Percentiles rank a stretch among this genome's conserved stretches.
phyloP scores from a whole-genome alignment of 2,797 vertebrate species.

The Fistularia tabacaria region DNA sequence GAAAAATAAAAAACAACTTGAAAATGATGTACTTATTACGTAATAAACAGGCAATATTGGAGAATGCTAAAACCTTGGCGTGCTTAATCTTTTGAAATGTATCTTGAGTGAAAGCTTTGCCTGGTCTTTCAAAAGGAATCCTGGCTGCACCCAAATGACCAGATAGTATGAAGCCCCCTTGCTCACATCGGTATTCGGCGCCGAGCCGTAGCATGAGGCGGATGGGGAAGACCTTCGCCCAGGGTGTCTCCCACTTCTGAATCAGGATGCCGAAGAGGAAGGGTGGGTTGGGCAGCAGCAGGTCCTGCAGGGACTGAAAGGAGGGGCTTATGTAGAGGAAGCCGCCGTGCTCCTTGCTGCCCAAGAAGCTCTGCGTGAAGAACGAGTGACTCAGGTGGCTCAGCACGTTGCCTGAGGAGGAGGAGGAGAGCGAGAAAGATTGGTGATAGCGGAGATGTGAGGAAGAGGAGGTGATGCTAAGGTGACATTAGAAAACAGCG shows the following conservation, averaged over 20 bases:
- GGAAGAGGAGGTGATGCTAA: background rate
- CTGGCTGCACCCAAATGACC: too few relatives aligned
- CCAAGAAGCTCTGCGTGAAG: conserved; percentile 95
- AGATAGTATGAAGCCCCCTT: background rate
- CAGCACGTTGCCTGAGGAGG: conserved; percentile 84
- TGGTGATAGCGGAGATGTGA: conserved; percentile 3
- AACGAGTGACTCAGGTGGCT: conserved; percentile 95
- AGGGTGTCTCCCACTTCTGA: conserved; percentile 99
- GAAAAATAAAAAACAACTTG: too few relatives aligned
- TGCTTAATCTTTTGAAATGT: too few relatives aligned
- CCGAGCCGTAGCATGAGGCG: conserved; percentile 95
- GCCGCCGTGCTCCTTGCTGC: conserved; percentile 95
- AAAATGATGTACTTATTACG: too few relatives aligned
- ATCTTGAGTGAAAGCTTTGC: too few relatives aligned
- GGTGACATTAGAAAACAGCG: conserved; percentile 3
- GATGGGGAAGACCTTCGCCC: conserved; percentile 98
- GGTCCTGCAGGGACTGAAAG: conserved; percentile 94
- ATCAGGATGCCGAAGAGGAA: conserved; percentile 96
- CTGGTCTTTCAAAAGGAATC: too few relatives aligned
- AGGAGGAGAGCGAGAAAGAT: background rate
- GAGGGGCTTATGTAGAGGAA: conserved; percentile 93
- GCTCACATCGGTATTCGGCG: conserved; percentile 97
- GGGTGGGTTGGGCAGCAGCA: conserved; percentile 91
- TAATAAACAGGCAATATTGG: too few relatives aligned
- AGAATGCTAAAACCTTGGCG: too few relatives aligned